Percentiles rank a stretch among this genome's conserved stretches.
These are phyloP conservation scores for Phania funesta DNA, from an alignment of 2,888 invertebrate species.

Conservation along the genomic window DNA sequence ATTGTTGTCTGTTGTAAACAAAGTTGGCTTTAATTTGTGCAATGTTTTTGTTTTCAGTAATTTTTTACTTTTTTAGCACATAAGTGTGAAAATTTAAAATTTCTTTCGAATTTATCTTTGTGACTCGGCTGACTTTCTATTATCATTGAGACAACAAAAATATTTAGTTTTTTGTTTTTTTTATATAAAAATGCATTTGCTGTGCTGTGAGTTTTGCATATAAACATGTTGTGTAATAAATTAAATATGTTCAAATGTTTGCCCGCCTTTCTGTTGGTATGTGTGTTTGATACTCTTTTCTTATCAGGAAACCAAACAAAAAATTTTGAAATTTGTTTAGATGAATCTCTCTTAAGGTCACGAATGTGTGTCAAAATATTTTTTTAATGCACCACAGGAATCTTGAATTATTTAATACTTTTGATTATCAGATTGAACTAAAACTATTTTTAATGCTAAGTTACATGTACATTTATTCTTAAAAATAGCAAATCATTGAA, in stretches of 20 bases:
- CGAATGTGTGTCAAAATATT: conserved; percentile 64
- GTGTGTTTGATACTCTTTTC: conserved; percentile 51
- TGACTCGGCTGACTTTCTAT: conserved; percentile 57
- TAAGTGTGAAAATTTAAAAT: conserved; percentile 76
- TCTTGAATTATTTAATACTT: conserved; percentile 10
- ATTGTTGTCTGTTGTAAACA: conserved; percentile 66
- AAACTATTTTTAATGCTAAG: too few species aligned
- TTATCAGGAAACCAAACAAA: conserved; percentile 51
- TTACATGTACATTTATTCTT: too few species aligned
- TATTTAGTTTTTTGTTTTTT: conserved; percentile 1
- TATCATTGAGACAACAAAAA: conserved; percentile 43
- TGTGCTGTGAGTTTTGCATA: conserved; percentile 58
- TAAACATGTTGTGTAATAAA: conserved; percentile 42
- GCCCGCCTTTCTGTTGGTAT: neutral
- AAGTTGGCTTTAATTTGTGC: conserved; percentile 65
- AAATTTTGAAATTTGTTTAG: conserved; percentile 55
- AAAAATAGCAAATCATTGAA: too few species aligned
- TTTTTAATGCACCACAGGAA: conserved; percentile 58
- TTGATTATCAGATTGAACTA: too few species aligned
- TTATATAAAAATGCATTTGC: conserved; percentile 43
- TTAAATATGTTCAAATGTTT: conserved; percentile 11
- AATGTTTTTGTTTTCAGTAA: conserved; percentile 57
- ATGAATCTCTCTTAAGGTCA: conserved; percentile 53
- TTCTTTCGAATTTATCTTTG: conserved; percentile 56
- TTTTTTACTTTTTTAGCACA: conserved; percentile 73